Evolutionary conservation across 2,888 invertebrate species (phyloP), one percentile per base, ranked within the genome.

Genomic region (Perizoma flavofasciatum): DNA sequence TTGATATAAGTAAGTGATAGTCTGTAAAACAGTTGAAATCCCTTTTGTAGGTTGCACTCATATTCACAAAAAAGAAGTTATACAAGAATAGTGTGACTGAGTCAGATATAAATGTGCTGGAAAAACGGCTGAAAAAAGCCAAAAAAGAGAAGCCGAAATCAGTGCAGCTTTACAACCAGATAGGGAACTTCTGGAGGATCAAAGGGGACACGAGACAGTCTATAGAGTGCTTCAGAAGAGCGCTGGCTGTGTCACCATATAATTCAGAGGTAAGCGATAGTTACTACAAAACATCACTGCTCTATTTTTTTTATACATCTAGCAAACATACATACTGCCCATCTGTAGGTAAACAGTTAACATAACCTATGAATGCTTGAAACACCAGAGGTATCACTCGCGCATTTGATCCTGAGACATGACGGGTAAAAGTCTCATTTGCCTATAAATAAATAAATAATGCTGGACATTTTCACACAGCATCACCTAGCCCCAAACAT

Each of bases 151-250:
- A 97, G 86, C 96, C 96, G 60, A 96, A 96, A 76, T 96, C 96
- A 55, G 95, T 96, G 33, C 96, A 96, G 77, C 92, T 97, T 51
- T 97, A 97, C 83, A 97, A 97, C 83, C 97, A 97, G 85, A 97
- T 98, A 77, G 97, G 97, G 2, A 97, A 98, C 86, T 97, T 96
- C 85, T 97, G 97, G 96, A 94, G 97, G 66, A 96, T 97, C 70
- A 96, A 97, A 83, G 97, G 97, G 5, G 96, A 97, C 80, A 96
- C 97, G 5, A 94, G 96, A 77, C 95, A 95, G 77, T 96, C 97
- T 0, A 97, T 98, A 64, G 97, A 98, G 85, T 98, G 97, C 83
- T 98, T 97, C 86, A 94, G 97, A 64, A 93, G 96, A 76, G 97
- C 97, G 5, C 92, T 97, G 32, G 95, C 96, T 32, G 95, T 97